Base-by-base conservation (phyloP, 2,888 invertebrate genomes). In the Fragum sueziense region DNA sequence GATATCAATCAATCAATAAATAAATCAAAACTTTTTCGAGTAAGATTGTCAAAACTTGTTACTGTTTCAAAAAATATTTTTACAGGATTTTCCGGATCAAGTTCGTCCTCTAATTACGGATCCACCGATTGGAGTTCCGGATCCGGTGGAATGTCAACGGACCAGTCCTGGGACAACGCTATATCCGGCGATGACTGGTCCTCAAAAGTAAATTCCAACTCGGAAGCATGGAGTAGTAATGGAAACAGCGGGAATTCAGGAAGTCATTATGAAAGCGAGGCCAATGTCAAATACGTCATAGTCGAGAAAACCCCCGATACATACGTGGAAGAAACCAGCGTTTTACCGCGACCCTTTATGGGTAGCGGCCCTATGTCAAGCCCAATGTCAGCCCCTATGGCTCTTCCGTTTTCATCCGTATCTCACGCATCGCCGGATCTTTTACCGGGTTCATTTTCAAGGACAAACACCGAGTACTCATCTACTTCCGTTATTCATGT, bases 241-340 rank as follows among this genome's bases (percentile, higher is more conserved):
- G 73, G 59, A 9, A n/a, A 25, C 22, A 41, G 34, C 4, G 52
- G 61, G 6, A 31, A 61, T 17, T 25, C 34, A 27, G 67, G 41
- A 34, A 41, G 61, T 51, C 22, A 52, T 22, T 27, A 31, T n/a
- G 33, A 67, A 27, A 67, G 25, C 34, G 47, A 65, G 17, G 76
- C 70, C n/a, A 73, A 73, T 9, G 54, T 73, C 4, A 69, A 76
- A 70, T 80, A 76, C 72, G 59, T 80, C n/a, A 47, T 76, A 17
- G 62, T 80, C 20, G 80, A 80, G 27, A 80, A 73, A 59, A 41
- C 61, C 31, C 72, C 72, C 1, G 78, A 74, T 33, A 34, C 62
- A 9, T 31, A 62, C 34, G n/a, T 29, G 9, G 33, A 62, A 33
- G 62, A 62, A 34, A 62, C 31, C 34, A n/a, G 62, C 14, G 62